Evolutionary conservation across 2,797 vertebrate genomes (phyloP).

Genomic region (Thripadectes ignobilis): DNA sequence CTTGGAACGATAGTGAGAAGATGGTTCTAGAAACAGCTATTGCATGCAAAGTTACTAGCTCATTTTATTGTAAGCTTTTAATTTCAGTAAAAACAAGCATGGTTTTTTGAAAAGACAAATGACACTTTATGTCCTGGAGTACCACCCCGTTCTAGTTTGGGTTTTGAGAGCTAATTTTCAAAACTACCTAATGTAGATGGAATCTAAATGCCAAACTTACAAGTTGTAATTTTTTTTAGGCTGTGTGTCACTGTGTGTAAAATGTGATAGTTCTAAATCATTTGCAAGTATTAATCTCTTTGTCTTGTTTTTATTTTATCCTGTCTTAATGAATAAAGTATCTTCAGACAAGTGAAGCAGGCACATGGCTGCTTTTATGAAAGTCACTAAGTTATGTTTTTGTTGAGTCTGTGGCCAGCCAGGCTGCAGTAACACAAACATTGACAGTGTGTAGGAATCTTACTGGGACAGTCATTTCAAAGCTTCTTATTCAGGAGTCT

Average conservation of each 20-base stretch:
- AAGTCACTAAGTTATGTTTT: background rate
- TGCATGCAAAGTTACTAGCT: background rate
- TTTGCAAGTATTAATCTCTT: background rate
- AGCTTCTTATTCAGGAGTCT: background rate
- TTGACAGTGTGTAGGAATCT: background rate
- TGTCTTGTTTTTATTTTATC: background rate
- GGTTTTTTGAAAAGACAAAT: background rate
- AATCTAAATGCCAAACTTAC: background rate
- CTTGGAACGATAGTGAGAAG: background rate
- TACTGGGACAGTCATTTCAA: slow-evolving; percentile 13
- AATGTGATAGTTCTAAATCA: background rate
- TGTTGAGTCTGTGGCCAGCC: slow-evolving; percentile 50
- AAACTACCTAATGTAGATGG: background rate
- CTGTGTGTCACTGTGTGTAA: background rate
- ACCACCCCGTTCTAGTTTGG: background rate
- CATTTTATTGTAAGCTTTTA: background rate
- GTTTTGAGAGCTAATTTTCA: background rate
- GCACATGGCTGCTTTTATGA: background rate
- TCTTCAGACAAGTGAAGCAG: background rate
- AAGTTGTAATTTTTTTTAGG: background rate
- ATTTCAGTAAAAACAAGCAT: background rate
- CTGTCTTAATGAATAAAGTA: background rate
- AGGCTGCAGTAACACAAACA: background rate
- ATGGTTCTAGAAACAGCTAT: background rate
- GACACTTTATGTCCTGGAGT: background rate